These are phyloP conservation scores for Rutpela maculata DNA, from an alignment of 2,888 invertebrate genomes.

Conservation along the genomic window DNA sequence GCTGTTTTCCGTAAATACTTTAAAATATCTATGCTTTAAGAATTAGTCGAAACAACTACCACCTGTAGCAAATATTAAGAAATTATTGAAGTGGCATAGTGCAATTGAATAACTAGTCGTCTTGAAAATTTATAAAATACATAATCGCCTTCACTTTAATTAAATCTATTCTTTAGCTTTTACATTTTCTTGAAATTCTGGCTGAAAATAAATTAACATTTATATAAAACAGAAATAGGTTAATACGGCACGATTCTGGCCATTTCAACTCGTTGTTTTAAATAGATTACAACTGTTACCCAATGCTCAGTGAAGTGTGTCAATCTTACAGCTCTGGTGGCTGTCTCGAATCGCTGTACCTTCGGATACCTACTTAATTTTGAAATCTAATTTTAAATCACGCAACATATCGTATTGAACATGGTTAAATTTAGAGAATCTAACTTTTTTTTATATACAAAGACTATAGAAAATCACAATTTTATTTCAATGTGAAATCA, in stretches of 20 bases:
- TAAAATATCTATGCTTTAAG: no score
- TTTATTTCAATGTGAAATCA: no score
- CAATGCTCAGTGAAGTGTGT: slow-evolving; percentile 35
- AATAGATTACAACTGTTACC: slow-evolving; percentile 38
- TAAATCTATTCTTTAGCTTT: no score
- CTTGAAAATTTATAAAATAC: no score
- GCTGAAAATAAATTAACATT: not conserved
- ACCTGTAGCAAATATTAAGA: no score
- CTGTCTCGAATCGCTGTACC: not conserved
- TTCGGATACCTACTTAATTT: not conserved
- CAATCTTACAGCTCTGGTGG: slow-evolving; percentile 13
- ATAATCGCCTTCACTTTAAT: no score
- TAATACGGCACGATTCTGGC: slow-evolving; percentile 34
- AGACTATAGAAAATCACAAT: no score
- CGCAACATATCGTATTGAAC: not conserved
- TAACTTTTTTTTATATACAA: no score
- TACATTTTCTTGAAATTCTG: not conserved
- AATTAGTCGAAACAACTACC: no score
- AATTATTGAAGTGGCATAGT: no score
- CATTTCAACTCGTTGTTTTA: slow-evolving; percentile 38
- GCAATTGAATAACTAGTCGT: no score
- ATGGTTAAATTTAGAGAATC: not conserved
- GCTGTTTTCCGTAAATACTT: no score
- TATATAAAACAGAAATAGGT: slow-evolving; percentile 25
- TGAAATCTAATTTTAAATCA: not conserved